Base-by-base conservation (phyloP, 2,888 invertebrate genomes). In the Rhagonycha fulva region DNA sequence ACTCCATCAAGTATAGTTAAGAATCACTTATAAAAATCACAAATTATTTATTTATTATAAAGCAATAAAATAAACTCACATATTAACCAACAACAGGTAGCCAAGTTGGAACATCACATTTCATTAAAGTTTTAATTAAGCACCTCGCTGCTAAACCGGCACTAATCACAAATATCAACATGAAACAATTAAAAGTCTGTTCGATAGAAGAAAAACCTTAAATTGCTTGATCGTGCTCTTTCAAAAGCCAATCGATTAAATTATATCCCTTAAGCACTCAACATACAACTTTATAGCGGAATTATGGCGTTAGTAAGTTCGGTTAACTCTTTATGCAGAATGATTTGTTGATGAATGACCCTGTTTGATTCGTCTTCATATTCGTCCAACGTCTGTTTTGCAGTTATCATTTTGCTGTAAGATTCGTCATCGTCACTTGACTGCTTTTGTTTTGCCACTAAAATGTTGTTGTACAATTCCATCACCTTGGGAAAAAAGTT, bases 391-490 rank as follows among this genome's bases (percentile, higher is more conserved):
- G 82, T 82, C 79, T 85, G 84, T 71, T 84, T 82, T 23, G 82
- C 80, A 75, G 82, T 81, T 19, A 82, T 74, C 10, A 76, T 75
- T 80, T 85, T 84, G 60, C 85, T 85, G 63, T 83, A 83, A 19
- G 84, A 82, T 69, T 84, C 84, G 4, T 83, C 83, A 71, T 85
- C 84, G 72, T 83, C 90, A 9, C 93, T 92, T 80, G 94, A 91
- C 85, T 96, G 95, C 87, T 96, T 96, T 84, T 95, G 94, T 82
- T 96, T 94, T 1, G 94, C 92, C 30, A 92, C 89, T 76, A 94
- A 90, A 83, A 96, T 92, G 85, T 94, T 94, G 83, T 96, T 94
- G 84, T 96, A 97, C 82, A 94, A 92, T 85, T 97, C 97, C 86
- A 96, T 92, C 76, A 94, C 92, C 88, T 87, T 71, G 30, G 84